Conservation (phyloP, 2,888 invertebrate species). For the Watsonalla binaria region DNA sequence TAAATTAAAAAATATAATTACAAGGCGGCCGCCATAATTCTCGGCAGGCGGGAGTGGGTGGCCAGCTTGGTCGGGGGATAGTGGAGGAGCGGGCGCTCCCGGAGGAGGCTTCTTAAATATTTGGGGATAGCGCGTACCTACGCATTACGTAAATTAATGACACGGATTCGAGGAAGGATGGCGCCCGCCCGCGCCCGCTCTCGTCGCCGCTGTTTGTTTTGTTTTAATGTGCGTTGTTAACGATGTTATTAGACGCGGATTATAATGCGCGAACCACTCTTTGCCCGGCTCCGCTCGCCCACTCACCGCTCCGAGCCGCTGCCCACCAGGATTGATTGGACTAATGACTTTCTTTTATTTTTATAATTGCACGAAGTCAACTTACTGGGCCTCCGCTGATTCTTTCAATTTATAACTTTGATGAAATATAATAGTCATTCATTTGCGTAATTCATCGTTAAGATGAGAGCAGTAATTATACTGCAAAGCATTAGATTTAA, state of each 20-base stretch:
- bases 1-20: constrained; percentile 86
- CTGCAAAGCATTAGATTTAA: no score
- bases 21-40: constrained; percentile 82
- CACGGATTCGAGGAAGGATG: constrained; percentile 79
- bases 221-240: constrained; percentile 78
- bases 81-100: constrained; percentile 75
- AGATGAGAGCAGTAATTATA: constrained; percentile 17
- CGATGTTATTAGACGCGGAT: constrained; percentile 76
- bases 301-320: constrained; percentile 21
- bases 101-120: constrained; percentile 80
- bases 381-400: constrained; percentile 49
- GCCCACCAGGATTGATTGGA: constrained; percentile 55
- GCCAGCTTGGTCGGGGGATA: constrained; percentile 53
- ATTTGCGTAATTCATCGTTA: constrained; percentile 40
- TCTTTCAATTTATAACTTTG: constrained; percentile 48
- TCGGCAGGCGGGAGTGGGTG: constrained; percentile 69
- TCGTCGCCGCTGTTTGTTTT: constrained; percentile 70
- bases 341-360: constrained; percentile 71
- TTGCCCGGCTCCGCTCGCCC: constrained; percentile 29
- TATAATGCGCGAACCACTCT: constrained; percentile 52
- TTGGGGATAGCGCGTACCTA: constrained; percentile 80
- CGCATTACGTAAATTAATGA: constrained; percentile 80
- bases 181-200: constrained; percentile 62
- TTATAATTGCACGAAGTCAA: constrained; percentile 67
- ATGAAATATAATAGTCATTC: constrained; percentile 52